phyloP scores from a whole-genome alignment of 1,140 invertebrate species.

The Cotesia glomerata region DNA sequence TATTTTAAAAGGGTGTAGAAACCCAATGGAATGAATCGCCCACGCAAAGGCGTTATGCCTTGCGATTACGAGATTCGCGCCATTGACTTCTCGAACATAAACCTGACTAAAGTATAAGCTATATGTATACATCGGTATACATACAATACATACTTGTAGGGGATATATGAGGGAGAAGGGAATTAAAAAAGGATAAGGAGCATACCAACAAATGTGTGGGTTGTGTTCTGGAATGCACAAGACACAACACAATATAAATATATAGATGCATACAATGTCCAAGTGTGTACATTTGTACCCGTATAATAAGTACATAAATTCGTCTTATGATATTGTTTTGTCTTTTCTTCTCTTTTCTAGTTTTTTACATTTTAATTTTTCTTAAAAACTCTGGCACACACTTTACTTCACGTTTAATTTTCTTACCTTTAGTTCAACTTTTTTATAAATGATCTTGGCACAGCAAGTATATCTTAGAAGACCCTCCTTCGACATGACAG shows the following conservation, averaged over 20 bases:
- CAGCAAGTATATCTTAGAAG: too few species aligned
- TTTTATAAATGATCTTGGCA: too few species aligned
- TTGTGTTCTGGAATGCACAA: constrained; percentile 27
- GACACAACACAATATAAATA: constrained; percentile 26
- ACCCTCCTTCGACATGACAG: too few species aligned
- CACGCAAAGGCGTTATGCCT: constrained; percentile 27
- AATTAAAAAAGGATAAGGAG: constrained; percentile 26
- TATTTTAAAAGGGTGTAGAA: constrained; percentile 11
- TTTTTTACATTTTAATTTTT: too few species aligned
- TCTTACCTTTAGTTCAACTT: too few species aligned
- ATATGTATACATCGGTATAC: neutral
- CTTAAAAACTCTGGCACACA: too few species aligned
- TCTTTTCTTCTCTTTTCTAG: too few species aligned
- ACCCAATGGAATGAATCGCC: constrained; percentile 27
- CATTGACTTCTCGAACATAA: constrained; percentile 26
- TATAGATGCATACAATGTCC: neutral
- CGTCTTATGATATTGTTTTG: constrained; percentile 20
- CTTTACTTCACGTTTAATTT: too few species aligned
- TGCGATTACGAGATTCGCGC: constrained; percentile 32
- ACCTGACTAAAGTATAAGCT: neutral
- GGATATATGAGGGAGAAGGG: neutral
- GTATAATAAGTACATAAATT: constrained; percentile 28
- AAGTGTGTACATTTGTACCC: constrained; percentile 21
- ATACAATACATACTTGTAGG: neutral
- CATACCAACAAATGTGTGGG: constrained; percentile 29